A percentile compares a stretch with the other conserved stretches of the same genome.
These are phyloP conservation scores for Myioborus miniatus DNA, from an alignment of 2,797 vertebrate genomes.

Conservation along the genomic window DNA sequence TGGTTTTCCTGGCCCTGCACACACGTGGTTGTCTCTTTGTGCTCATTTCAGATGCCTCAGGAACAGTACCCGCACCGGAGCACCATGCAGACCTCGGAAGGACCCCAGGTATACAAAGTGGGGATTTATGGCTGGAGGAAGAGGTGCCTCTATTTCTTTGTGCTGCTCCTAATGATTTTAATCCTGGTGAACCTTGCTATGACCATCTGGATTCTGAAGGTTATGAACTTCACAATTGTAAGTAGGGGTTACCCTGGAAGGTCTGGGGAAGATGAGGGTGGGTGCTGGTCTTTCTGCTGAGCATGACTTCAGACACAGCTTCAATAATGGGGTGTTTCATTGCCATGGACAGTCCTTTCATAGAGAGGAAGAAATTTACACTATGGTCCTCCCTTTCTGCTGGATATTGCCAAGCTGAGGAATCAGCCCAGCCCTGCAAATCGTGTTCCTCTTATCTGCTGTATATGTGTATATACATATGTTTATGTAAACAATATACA, in stretches of 20 bases:
- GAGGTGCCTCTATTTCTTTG: constrained; percentile 98
- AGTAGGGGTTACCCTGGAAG: constrained; percentile 74
- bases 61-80: constrained; percentile 95
- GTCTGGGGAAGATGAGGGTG: neutral
- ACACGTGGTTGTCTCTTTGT: constrained; percentile 37
- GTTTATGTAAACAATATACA: neutral
- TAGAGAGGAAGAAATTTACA: neutral
- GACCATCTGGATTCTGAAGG: constrained; percentile 99
- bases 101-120: constrained; percentile 97
- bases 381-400: neutral
- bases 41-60: constrained; percentile 92
- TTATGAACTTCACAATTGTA: constrained; percentile 99
- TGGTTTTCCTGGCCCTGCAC: neutral
- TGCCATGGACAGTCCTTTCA: neutral
- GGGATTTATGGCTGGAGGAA: constrained; percentile 99
- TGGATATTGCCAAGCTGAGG: neutral
- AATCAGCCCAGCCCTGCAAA: neutral
- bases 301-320: neutral
- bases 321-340: neutral
- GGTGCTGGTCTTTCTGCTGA: neutral
- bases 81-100: constrained; percentile 92
- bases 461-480: neutral
- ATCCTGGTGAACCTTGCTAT: constrained; percentile 98
- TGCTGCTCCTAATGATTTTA: constrained; percentile 97
- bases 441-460: neutral